Base-by-base conservation (phyloP, 1,140 invertebrate genomes). In the Hyposmocoma kahamanoa region DNA sequence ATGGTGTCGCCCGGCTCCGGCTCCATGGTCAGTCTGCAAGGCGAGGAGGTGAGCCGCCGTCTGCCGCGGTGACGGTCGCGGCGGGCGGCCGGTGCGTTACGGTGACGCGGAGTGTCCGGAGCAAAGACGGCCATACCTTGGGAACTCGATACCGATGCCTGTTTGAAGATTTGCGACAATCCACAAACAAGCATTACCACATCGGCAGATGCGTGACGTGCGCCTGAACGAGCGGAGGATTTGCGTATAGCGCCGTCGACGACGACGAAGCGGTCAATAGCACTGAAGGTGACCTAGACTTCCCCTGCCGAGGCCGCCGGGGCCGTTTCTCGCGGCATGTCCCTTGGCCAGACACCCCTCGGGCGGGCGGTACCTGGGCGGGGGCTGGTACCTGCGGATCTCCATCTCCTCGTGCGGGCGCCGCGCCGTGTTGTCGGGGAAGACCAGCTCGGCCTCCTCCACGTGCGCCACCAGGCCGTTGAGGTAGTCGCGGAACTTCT, bases 401-500 rank as follows among this genome's bases (percentile, higher is more conserved):
- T 75, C 65, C 79, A 89, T 89, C 56, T 90, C 89, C 56, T 90
- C 90, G 39, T 85, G 80, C 24, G 84, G 81, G 18, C 85, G 67
- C 50, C 86, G 75, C 46, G 62, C 63, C 20, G 87, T 88, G 66
- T 69, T 87, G 72, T 96, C 94, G 1, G 91, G 93, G 84, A 98
- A 99, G 9, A 96, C 92, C 56, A 98, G 93, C 86, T 98, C 97
- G 9, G 93, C 92, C 53, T 98, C 96, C 72, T 97, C 94, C 30
- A 98, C 88, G 71, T 95, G 91, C 3, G 94, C 84, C 55, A 98
- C 90, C n/a, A 92, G 87, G 0, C 97, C 97, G 75, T 96, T 96
- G n/a, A 98, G 83, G 87, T 97, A 96, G 84, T 98, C 97, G 19
- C 96, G 89, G 79, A 98, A 95, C 80, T 98, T 98, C 74, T 97